phyloP scores from a whole-genome alignment of 2,113 vertebrate genomes.

The Petroica traversi region DNA sequence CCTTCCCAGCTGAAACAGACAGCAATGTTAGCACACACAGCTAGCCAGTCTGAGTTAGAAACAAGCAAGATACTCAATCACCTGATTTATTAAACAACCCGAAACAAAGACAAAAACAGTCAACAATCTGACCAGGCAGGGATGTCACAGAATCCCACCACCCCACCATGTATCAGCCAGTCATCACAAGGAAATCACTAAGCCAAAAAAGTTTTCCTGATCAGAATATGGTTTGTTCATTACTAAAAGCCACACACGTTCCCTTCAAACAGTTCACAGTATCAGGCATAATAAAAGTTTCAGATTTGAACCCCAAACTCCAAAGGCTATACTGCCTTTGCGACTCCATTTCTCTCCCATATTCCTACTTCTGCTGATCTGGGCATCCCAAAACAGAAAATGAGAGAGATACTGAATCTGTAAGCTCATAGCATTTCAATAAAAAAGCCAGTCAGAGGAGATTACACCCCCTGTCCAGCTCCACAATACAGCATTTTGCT shows the following conservation, averaged over 20 bases:
- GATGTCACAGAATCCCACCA: not conserved
- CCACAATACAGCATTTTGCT: not conserved
- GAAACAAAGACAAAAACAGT: not conserved
- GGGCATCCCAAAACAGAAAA: not conserved
- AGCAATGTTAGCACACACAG: constrained; percentile 52
- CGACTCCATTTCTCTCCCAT: not conserved
- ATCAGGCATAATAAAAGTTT: not conserved
- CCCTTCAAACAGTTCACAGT: not conserved
- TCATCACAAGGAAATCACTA: not conserved
- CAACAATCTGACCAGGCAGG: not conserved
- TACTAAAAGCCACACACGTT: not conserved
- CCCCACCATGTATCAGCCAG: not conserved
- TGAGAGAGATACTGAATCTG: not conserved
- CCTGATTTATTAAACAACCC: not conserved
- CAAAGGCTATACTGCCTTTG: not conserved
- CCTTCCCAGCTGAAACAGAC: constrained; percentile 86
- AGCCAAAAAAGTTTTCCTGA: not conserved
- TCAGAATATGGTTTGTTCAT: not conserved
- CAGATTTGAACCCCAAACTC: not conserved
- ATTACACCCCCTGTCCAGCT: not conserved
- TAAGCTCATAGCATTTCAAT: not conserved
- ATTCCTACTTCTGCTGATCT: not conserved
- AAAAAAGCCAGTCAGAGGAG: not conserved
- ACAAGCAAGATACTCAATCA: not conserved
- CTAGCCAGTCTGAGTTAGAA: not conserved